Percentiles rank a stretch among this genome's conserved stretches.
Evolutionary conservation across 2,113 vertebrate species (phyloP).

Genomic region (Lanius ludovicianus): DNA sequence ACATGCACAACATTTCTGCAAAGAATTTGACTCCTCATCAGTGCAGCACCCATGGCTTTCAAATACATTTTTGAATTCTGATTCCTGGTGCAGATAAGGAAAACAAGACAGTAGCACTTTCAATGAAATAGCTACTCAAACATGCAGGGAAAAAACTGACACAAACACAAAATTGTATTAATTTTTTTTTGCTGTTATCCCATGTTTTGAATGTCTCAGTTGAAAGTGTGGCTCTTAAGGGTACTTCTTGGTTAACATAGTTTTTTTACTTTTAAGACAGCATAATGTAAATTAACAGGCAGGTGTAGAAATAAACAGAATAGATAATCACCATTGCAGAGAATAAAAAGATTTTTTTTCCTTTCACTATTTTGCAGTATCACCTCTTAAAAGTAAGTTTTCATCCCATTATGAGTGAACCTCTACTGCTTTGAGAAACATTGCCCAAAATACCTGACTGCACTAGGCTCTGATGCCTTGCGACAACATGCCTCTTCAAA

Average conservation of each 20-base stretch:
- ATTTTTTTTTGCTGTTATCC: neutral
- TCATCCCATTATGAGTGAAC: neutral
- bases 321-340: neutral
- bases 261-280: neutral
- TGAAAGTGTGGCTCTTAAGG: neutral
- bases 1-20: neutral
- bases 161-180: neutral
- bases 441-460: neutral
- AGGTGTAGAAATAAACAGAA: neutral
- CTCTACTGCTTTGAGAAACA: neutral
- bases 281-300: neutral
- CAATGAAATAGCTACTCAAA: neutral
- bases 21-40: neutral
- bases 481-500: neutral
- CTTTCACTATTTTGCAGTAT: neutral
- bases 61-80: neutral
- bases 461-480: neutral
- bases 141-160: neutral
- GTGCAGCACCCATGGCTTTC: neutral
- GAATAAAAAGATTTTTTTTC: neutral
- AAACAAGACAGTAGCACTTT: neutral
- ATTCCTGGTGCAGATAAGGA: neutral
- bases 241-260: neutral
- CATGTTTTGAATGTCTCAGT: neutral
- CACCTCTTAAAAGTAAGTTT: neutral